Percentiles rank a stretch among this genome's conserved stretches.
Evolutionary conservation across 2,888 invertebrate species (phyloP).

Genomic region (Ptychoptera albimana): DNA sequence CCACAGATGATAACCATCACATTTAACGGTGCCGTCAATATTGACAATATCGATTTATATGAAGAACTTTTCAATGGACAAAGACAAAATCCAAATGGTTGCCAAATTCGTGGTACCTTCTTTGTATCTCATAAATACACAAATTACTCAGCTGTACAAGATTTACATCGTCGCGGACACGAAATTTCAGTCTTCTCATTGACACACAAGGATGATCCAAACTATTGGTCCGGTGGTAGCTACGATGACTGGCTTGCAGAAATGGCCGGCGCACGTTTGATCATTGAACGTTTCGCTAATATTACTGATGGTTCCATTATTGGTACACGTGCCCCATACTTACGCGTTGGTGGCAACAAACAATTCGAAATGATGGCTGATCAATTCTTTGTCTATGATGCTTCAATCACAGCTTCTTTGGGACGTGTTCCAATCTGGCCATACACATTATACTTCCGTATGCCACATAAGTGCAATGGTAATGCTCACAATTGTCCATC

Average conservation of each 20-base stretch:
- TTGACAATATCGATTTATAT: constrained; percentile 84
- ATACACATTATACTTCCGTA: constrained; percentile 89
- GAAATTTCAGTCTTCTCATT: constrained; percentile 85
- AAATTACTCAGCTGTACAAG: constrained; percentile 80
- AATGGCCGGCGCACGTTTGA: constrained; percentile 81
- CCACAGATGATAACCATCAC: constrained; percentile 89
- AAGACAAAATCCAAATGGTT: constrained; percentile 76
- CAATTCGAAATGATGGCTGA: constrained; percentile 97
- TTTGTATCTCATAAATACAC: constrained; percentile 86
- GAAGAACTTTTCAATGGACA: constrained; percentile 78
- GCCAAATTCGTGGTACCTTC: constrained; percentile 77
- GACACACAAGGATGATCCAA: constrained; percentile 83
- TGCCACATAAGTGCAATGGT: constrained; percentile 91
- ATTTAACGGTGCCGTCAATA: constrained; percentile 84
- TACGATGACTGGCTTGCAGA: constrained; percentile 90
- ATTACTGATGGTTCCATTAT: constrained; percentile 84
- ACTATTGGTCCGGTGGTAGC: constrained; percentile 74
- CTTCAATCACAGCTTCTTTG: constrained; percentile 81
- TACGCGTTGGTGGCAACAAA: constrained; percentile 82
- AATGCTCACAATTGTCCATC: constrained; percentile 89
- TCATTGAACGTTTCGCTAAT: constrained; percentile 78
- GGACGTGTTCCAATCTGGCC: constrained; percentile 91
- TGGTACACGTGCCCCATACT: constrained; percentile 74
- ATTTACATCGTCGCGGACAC: constrained; percentile 75
- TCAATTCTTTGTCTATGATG: constrained; percentile 87